Evolutionary conservation across 92 coral and sea anemone species (phyloP).

Genomic region (Micromussa lordhowensis): DNA sequence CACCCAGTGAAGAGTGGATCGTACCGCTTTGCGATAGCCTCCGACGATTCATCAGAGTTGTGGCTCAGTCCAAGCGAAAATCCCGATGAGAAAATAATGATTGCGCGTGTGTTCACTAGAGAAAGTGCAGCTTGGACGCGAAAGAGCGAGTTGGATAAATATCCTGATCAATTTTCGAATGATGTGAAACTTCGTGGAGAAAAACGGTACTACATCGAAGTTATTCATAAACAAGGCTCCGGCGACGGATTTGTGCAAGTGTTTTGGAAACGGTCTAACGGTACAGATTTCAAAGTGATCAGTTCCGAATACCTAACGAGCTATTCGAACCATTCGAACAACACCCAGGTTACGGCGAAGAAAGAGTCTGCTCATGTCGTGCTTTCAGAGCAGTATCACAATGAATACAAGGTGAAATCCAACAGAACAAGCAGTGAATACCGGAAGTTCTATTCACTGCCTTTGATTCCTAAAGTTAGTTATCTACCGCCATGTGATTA

Average conservation of each 20-base stretch:
- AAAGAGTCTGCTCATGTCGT: not conserved
- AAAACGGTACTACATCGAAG: constrained; percentile 49
- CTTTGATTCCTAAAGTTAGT: constrained; percentile 5
- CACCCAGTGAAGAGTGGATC: constrained; percentile 29
- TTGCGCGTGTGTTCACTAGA: not conserved
- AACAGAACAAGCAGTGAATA: not conserved
- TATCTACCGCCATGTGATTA: constrained; percentile 27
- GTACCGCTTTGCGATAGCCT: no score
- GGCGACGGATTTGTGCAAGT: constrained; percentile 33
- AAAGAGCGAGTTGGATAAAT: constrained; percentile 18
- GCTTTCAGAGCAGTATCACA: not conserved
- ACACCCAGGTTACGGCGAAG: not conserved
- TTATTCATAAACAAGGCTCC: constrained; percentile 47
- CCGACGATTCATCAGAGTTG: no score
- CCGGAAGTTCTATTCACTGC: constrained; percentile 26
- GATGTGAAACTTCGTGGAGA: constrained; percentile 11
- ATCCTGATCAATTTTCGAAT: not conserved
- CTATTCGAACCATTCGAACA: not conserved
- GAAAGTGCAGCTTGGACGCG: not conserved
- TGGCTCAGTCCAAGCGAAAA: no score
- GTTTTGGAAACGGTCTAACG: constrained; percentile 40
- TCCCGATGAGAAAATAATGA: constrained; percentile 21
- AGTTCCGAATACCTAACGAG: constrained; percentile 28
- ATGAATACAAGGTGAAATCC: not conserved
- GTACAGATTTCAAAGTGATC: constrained; percentile 11